Evolutionary conservation across 2,888 invertebrate genomes (phyloP).

Genomic region (Tromatobia lineatoria): DNA sequence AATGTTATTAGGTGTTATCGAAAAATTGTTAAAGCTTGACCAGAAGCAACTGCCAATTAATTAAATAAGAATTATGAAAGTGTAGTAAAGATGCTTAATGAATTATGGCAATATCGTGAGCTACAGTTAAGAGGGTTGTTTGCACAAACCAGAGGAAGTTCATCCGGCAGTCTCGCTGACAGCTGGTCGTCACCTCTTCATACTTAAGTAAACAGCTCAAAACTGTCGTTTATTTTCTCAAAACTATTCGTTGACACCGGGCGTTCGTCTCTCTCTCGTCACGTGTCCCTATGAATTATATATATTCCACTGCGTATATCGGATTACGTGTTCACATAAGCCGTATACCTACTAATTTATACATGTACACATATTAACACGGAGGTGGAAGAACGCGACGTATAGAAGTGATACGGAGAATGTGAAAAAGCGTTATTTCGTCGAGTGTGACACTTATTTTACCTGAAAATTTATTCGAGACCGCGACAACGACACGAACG

Average conservation of each 20-base stretch:
- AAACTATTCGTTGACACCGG: constrained; percentile 25
- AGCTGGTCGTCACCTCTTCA: constrained; percentile 25
- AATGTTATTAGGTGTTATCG: too few species aligned
- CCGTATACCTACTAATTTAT: constrained; percentile 1
- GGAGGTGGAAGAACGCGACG: constrained; percentile 5
- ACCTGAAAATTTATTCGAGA: constrained; percentile 65
- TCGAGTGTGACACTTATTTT: constrained; percentile 61
- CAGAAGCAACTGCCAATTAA: too few species aligned
- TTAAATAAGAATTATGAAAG: too few species aligned
- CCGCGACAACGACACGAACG: constrained; percentile 62
- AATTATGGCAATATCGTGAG: background rate
- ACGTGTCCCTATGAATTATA: constrained; percentile 46
- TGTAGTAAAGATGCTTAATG: too few species aligned
- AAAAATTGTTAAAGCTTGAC: too few species aligned
- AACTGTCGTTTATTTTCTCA: constrained; percentile 40
- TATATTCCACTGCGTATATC: constrained; percentile 29
- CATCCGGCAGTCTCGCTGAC: constrained; percentile 50
- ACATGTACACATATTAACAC: constrained; percentile 14
- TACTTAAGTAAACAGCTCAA: constrained; percentile 36
- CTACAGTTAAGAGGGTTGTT: background rate
- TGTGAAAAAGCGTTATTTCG: constrained; percentile 45
- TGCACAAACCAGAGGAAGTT: constrained; percentile 30
- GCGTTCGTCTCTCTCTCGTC: constrained; percentile 44
- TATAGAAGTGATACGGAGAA: constrained; percentile 1
- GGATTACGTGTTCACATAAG: constrained; percentile 40